Evolutionary conservation across 2,888 invertebrate species (phyloP), one percentile per base, ranked within the genome.

Genomic region (Calliscelio sp.): DNA sequence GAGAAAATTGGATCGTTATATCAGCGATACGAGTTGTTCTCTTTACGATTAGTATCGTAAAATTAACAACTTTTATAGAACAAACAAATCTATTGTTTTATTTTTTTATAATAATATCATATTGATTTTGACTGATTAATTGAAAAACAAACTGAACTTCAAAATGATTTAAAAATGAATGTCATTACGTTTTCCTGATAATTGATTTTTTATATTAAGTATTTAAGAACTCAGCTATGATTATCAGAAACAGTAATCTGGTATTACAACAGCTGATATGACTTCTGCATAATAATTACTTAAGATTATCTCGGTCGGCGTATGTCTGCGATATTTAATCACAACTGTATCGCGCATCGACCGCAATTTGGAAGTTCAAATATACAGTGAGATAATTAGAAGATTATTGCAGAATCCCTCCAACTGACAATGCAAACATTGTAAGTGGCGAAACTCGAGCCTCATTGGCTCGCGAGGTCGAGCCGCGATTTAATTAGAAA

Each of bases 381-480:
- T 75, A 84, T 32, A 65, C 75, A 65, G 55, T 49, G 80, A 75
- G 65, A 75, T 84, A 84, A 84, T 84, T 81, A 77, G 80, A 84
- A 80, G 84, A 81, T 80, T 81, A 84, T 84, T 84, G 66, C 57
- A 63, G 61, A 70, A 79, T 84, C 79, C 84, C 65, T 41, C 25
- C 44, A 68, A 63, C 73, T 79, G 79, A 79, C 79, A 74, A 79
- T 70, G 74, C 65, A 84, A 84, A 84, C 79, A 70, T 51, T 66
- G 75, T 61, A 84, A 79, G 63, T 53, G 78, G 35, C 41, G 77
- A 24, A 86, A 87, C 57, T 59, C 46, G 74, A 86, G 82, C 80
- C 83, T 77, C 75, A 89, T 89, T 88, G 84, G 80, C 46, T 82
- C 25, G 74, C 82, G 86, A 89, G 89, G 86, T 55, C 81, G 32